These are phyloP conservation scores for Drosophila oshimai DNA, from an alignment of 1,140 invertebrate genomes.

Conservation along the genomic window DNA sequence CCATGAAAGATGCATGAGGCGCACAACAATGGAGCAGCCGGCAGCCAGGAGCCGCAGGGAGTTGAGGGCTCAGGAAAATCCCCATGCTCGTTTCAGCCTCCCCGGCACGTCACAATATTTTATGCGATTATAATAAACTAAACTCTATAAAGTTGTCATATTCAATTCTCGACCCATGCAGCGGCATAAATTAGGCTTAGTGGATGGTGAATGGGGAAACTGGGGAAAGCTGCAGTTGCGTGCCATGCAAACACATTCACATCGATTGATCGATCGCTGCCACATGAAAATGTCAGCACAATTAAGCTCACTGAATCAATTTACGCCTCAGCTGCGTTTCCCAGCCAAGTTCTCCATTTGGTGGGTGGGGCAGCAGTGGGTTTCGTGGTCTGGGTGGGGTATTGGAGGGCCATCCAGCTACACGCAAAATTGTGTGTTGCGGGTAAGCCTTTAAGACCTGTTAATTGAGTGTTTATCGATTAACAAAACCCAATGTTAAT, in stretches of 20 bases:
- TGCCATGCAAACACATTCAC: slow-evolving; percentile 26
- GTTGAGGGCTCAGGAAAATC: neutral
- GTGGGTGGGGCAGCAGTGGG: neutral
- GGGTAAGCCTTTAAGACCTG: slow-evolving; percentile 68
- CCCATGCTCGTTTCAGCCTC: slow-evolving; percentile 32
- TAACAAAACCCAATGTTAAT: slow-evolving; percentile 52
- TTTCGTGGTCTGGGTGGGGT: neutral
- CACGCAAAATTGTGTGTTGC: slow-evolving; percentile 48
- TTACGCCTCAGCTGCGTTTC: slow-evolving; percentile 55
- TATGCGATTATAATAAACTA: slow-evolving; percentile 80
- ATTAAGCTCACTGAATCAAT: slow-evolving; percentile 73
- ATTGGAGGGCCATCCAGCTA: slow-evolving; percentile 9
- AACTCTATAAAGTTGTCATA: slow-evolving; percentile 76
- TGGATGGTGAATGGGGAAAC: neutral
- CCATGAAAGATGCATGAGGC: slow-evolving; percentile 74
- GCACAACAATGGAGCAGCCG: slow-evolving; percentile 24
- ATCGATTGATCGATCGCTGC: slow-evolving; percentile 62
- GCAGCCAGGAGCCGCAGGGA: neutral
- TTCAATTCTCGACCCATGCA: slow-evolving; percentile 65
- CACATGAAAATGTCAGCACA: slow-evolving; percentile 74
- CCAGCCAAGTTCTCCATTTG: slow-evolving; percentile 5
- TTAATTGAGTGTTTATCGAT: slow-evolving; percentile 75
- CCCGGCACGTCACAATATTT: slow-evolving; percentile 60
- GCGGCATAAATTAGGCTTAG: slow-evolving; percentile 76
- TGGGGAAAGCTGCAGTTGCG: slow-evolving; percentile 32